phyloP scores from a whole-genome alignment of 2,797 vertebrate genomes.

The Salmo trutta region DNA sequence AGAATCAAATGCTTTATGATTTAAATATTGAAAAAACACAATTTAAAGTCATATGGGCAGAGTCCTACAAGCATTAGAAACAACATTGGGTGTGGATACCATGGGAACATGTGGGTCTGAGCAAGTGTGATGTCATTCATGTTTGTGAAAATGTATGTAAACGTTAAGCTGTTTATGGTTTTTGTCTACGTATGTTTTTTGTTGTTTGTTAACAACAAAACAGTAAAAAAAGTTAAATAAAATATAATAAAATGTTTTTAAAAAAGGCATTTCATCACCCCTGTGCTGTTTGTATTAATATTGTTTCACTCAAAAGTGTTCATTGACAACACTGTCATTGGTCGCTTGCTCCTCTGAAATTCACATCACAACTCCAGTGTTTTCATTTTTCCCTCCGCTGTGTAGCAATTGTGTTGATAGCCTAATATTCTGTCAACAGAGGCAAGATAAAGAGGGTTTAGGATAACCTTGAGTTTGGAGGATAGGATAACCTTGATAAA shows the following conservation, averaged over 20 bases:
- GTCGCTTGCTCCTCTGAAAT: conserved; percentile 42
- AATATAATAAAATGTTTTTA: neutral
- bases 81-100: too few relatives aligned
- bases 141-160: too few relatives aligned
- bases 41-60: too few relatives aligned
- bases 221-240: too few relatives aligned
- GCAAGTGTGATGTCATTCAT: too few relatives aligned
- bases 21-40: too few relatives aligned
- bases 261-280: neutral
- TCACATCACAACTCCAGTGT: conserved; percentile 33
- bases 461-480: conserved; percentile 67
- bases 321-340: conserved; percentile 38
- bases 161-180: too few relatives aligned
- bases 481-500: conserved; percentile 91
- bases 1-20: too few relatives aligned
- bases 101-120: too few relatives aligned
- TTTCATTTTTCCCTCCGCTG: conserved; percentile 32
- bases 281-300: neutral
- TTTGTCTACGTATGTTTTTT: too few relatives aligned
- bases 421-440: conserved; percentile 73
- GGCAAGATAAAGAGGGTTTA: conserved; percentile 77
- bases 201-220: too few relatives aligned
- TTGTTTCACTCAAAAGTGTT: conserved; percentile 21
- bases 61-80: too few relatives aligned
- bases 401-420: conserved; percentile 64